Conservation (phyloP, 2,113 vertebrate genomes). For the Panthera tigris region DNA sequence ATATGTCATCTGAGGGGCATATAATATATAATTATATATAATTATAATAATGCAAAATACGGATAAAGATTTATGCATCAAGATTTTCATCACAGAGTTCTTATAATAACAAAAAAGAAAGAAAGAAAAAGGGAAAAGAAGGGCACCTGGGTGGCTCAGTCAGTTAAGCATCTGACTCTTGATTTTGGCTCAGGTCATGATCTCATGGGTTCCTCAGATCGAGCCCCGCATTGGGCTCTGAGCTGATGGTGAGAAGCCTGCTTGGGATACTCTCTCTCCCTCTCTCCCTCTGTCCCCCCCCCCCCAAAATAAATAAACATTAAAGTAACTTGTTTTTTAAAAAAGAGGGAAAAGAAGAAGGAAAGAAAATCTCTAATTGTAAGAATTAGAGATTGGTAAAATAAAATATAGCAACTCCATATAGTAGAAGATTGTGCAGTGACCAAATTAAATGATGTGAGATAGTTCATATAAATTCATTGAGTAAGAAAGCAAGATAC, state of each 20-base stretch:
- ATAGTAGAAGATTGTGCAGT: background rate
- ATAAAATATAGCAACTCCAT: background rate
- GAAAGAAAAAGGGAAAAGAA: background rate
- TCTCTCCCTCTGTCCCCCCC: too few species aligned
- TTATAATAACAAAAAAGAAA: background rate
- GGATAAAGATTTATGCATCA: background rate
- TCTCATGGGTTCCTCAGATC: too few species aligned
- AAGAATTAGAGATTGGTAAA: background rate
- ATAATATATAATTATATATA: too few species aligned
- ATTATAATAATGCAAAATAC: conserved; percentile 5
- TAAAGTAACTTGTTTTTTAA: too few species aligned
- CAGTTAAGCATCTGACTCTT: too few species aligned
- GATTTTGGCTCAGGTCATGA: too few species aligned
- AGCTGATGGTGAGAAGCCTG: too few species aligned
- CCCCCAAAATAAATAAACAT: too few species aligned
- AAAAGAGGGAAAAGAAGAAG: background rate
- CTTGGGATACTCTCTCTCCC: too few species aligned
- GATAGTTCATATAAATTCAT: background rate
- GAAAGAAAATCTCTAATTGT: background rate
- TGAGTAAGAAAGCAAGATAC: conserved; percentile 20
- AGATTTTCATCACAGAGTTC: conserved; percentile 11
- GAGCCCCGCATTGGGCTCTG: too few species aligned
- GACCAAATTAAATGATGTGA: conserved; percentile 15
- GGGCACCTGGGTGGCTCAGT: too few species aligned
- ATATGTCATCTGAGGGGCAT: too few species aligned